Conservation (phyloP, 2,113 vertebrate genomes). For the Puffinus mauretanicus region DNA sequence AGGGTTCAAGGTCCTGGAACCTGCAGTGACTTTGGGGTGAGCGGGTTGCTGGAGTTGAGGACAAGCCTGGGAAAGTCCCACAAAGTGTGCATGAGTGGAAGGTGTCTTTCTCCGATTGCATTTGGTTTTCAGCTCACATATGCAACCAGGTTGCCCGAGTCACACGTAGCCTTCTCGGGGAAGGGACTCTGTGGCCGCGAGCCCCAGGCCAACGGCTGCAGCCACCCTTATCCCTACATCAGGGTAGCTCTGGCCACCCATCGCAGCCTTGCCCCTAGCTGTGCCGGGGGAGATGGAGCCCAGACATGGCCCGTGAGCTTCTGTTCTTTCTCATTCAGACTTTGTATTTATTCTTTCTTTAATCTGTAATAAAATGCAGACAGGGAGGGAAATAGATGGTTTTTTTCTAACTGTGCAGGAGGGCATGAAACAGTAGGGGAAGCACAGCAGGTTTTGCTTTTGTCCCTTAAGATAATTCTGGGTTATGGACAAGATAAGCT, state of each 20-base stretch:
- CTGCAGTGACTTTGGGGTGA: not conserved
- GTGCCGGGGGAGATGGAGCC: not conserved
- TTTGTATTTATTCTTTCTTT: not conserved
- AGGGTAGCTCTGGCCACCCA: not conserved
- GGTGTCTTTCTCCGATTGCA: no score
- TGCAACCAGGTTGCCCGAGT: no score
- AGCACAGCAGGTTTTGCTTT: not conserved
- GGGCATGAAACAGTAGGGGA: not conserved
- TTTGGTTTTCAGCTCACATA: not conserved
- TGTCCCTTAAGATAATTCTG: not conserved
- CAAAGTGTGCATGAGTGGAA: accelerated
- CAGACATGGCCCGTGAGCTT: not conserved
- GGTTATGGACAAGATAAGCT: not conserved
- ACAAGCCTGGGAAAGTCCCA: not conserved
- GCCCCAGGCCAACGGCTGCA: not conserved
- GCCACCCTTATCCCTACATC: not conserved
- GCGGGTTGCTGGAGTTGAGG: not conserved
- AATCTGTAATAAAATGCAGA: not conserved
- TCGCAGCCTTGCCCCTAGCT: not conserved
- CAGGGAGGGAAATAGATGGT: not conserved
- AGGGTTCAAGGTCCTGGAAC: not conserved
- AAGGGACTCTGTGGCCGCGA: not conserved
- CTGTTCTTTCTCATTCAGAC: not conserved
- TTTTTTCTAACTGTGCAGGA: not conserved
- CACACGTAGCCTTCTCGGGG: accelerated